phyloP scores from a whole-genome alignment of 2,797 vertebrate genomes.

The Microhierax caerulescens region DNA sequence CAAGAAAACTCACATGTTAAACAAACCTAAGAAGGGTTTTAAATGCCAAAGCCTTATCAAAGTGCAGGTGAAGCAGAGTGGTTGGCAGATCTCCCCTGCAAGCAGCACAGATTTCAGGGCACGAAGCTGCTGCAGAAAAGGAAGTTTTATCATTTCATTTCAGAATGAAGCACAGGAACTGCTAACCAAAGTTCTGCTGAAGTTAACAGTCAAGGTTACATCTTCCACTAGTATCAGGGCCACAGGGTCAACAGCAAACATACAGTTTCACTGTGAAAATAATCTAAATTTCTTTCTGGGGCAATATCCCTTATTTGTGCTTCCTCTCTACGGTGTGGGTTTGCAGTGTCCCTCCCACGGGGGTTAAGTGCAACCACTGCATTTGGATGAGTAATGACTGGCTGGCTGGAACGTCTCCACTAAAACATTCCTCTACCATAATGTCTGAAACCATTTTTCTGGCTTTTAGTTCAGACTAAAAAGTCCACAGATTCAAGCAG shows the following conservation, averaged over 20 bases:
- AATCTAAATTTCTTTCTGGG: neutral
- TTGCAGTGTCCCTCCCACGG: neutral
- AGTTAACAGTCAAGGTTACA: neutral
- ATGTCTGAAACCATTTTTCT: neutral
- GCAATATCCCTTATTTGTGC: neutral
- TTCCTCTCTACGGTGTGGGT: neutral
- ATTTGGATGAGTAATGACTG: slow-evolving; percentile 27
- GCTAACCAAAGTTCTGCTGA: neutral
- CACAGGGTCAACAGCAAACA: neutral
- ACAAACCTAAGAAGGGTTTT: neutral
- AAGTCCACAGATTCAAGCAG: neutral
- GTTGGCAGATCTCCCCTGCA: neutral
- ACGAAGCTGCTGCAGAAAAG: neutral
- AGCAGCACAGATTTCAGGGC: neutral
- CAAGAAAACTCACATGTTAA: neutral
- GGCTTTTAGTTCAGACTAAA: neutral
- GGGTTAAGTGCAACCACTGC: neutral
- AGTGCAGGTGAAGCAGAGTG: neutral
- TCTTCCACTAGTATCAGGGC: neutral
- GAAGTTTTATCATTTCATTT: neutral
- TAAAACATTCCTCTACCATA: neutral
- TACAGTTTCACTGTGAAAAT: neutral
- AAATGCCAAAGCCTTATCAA: neutral
- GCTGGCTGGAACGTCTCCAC: neutral
- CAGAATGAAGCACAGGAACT: neutral